phyloP scores from a whole-genome alignment of 2,888 invertebrate genomes.

The Trilocha varians region DNA sequence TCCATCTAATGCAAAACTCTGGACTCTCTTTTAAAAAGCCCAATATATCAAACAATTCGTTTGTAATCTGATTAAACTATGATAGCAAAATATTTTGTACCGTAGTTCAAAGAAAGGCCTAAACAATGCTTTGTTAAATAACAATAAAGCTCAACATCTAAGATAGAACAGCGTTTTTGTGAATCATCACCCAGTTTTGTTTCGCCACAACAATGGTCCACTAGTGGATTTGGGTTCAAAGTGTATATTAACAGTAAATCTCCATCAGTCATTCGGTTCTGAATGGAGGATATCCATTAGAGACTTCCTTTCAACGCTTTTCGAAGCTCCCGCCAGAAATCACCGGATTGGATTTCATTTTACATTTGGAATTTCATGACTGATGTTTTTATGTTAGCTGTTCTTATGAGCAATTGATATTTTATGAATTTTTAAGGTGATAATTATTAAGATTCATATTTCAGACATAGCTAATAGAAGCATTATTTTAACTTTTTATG shows the following conservation, averaged over 20 bases:
- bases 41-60: too few relatives aligned
- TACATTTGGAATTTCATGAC: neutral
- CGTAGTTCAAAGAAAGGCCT: too few relatives aligned
- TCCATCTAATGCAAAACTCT: too few relatives aligned
- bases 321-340: conserved; percentile 20
- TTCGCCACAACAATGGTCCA: conserved; percentile 13
- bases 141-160: too few relatives aligned
- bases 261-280: conserved; percentile 36
- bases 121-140: neutral
- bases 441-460: too few relatives aligned
- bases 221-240: conserved; percentile 12
- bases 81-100: too few relatives aligned
- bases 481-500: too few relatives aligned
- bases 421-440: too few relatives aligned
- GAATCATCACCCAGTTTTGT: neutral
- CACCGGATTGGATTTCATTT: conserved; percentile 31
- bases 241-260: conserved; percentile 18
- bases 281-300: conserved; percentile 42
- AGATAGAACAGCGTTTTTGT: neutral
- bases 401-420: too few relatives aligned
- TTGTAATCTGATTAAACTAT: too few relatives aligned
- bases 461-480: too few relatives aligned
- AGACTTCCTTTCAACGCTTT: conserved; percentile 39
- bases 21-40: too few relatives aligned
- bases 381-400: neutral